Conservation (phyloP, 1,140 invertebrate genomes). For the Drosophila sulfurigaster region DNA sequence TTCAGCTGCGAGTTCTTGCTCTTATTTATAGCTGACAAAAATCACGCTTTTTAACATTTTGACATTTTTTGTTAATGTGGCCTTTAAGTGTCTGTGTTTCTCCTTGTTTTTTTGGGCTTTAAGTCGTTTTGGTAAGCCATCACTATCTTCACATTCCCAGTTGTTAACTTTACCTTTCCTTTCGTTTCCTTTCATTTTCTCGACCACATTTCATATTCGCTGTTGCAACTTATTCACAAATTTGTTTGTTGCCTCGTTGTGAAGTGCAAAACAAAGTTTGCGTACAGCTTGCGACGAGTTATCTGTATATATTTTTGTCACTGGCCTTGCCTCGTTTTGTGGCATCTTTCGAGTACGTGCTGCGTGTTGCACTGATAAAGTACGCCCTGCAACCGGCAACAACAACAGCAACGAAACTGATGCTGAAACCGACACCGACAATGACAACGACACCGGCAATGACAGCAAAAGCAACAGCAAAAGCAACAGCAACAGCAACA, state of each 20-base stretch:
- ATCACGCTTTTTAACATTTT: constrained; percentile 81
- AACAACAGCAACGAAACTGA: neutral
- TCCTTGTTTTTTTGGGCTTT: neutral
- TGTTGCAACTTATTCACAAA: constrained; percentile 67
- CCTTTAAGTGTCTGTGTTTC: constrained; percentile 20
- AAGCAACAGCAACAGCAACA: constrained; percentile 1
- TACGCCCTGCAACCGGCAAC: no score
- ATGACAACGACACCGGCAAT: neutral
- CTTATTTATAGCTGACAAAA: constrained; percentile 48
- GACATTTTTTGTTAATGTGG: constrained; percentile 82
- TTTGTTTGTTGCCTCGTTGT: constrained; percentile 60
- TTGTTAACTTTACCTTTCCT: constrained; percentile 10
- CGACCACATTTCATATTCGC: constrained; percentile 17
- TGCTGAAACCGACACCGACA: no score
- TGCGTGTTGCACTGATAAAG: constrained; percentile 44
- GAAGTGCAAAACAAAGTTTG: constrained; percentile 56
- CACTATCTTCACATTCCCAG: constrained; percentile 29
- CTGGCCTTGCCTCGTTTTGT: constrained; percentile 20
- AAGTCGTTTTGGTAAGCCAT: neutral
- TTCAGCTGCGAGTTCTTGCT: no score
- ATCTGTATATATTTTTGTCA: constrained; percentile 22
- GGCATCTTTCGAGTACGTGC: constrained; percentile 14
- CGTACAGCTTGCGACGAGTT: constrained; percentile 37
- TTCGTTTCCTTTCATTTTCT: neutral
- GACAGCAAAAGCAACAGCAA: neutral